Evolutionary conservation across 1,140 invertebrate genomes (phyloP).

Genomic region (Aporrectodea caliginosa): DNA sequence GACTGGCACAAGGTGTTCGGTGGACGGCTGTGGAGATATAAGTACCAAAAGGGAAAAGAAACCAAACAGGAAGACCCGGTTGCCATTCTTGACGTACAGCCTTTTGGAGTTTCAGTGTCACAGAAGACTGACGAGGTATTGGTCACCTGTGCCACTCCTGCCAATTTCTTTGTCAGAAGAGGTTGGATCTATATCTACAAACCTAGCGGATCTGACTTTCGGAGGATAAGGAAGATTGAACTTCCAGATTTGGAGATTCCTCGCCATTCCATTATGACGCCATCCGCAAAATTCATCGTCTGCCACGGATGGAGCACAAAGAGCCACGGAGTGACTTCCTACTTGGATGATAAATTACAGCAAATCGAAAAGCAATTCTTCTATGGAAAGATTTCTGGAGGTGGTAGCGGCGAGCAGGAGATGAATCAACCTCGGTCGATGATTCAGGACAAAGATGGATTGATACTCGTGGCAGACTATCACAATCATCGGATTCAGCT

Average conservation of each 20-base stretch:
- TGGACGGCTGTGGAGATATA: background rate
- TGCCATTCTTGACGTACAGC: background rate
- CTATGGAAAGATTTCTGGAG: background rate
- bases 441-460: no score
- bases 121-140: background rate
- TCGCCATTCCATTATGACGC: background rate
- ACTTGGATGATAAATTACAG: background rate
- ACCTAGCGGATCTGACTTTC: background rate
- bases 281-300: background rate
- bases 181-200: background rate
- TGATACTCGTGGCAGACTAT: no score
- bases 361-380: background rate
- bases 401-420: background rate
- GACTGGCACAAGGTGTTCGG: background rate
- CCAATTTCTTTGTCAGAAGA: background rate
- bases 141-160: background rate
- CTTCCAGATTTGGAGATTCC: background rate
- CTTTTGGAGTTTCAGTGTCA: background rate
- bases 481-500: no score
- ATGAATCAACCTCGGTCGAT: background rate
- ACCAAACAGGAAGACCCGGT: background rate
- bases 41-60: background rate
- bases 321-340: background rate
- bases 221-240: background rate
- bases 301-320: background rate